Evolutionary conservation across 2,888 invertebrate genomes (phyloP), one percentile per base, ranked within the genome.

Genomic region (Trichogramma dendrolimi): DNA sequence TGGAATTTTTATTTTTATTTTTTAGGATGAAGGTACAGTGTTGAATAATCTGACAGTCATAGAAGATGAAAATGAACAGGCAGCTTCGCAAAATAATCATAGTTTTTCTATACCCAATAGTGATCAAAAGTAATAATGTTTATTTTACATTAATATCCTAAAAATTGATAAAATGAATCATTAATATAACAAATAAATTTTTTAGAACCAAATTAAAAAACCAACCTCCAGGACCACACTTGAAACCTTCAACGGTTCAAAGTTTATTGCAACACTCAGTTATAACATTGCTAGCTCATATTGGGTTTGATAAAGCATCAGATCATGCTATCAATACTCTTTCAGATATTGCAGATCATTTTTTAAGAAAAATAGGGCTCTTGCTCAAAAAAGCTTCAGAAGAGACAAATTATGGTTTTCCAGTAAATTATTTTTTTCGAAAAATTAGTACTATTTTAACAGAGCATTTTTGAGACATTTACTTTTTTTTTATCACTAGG

Each of bases 311-410:
- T 75, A 81, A 81, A 8, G 80, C 82, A 5, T 80, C 81, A 41
- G 81, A 82, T 69, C 79, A 80, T 67, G 79, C 81, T 46, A 70
- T 84, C 57, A 80, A 82, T 67, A 76, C 82, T 1, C 69, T 83
- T 48, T 79, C 79, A 1, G 84, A 84, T 66, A 78, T 82, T 55
- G 74, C 81, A 43, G 80, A 81, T 67, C 76, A 80, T 55, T 84
- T 83, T 71, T 73, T 83, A 6, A 74, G 76, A 59, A 81, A 81
- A 70, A 79, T 84, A 61, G 78, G 81, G 2, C 72, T 77, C 58
- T 76, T 83, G 54, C 72, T 87, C 58, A 81, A 84, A 67, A 72
- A 76, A 44, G 83, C 84, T 6, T 78, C 81, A 1, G 85, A 86
- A 70, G 82, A 83, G 64, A 81, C 81, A 63, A 79, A 81, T 60